Evolutionary conservation across 2,888 invertebrate species (phyloP), one percentile per base, ranked within the genome.

Genomic region (Podotricha telesiphe): DNA sequence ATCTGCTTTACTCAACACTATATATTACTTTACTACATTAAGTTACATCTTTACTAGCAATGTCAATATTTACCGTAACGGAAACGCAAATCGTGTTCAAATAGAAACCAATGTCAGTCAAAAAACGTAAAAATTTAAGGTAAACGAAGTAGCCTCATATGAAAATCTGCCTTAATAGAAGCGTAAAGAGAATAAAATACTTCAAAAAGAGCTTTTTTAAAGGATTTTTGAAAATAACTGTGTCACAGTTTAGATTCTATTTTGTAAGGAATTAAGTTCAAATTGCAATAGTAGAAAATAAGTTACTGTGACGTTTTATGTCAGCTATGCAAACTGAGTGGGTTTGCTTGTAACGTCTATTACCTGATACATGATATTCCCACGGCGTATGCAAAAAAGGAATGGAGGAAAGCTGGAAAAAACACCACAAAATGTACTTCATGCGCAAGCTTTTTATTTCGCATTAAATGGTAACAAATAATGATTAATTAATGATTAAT

Each of bases 291-390:
- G 47, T 17, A 42, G 28, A 6, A 28, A 6, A 15, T 47, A 20
- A 56, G 40, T 51, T 45, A 66, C 56, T 53, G 53, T 58, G 61
- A 74, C 69, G 71, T 28, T 22, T 48, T 69, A 73, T 73, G 73
- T 73, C 73, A 70, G 73, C 70, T 76, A 66, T 63, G 70, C 69
- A 71, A 70, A 67, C 74, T 78, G 81, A 85, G 85, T 83, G 83
- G 74, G 78, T 85, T 85, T 82, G 78, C 82, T 76, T 85, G 85
- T 85, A 81, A 74, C 82, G 77, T 81, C 80, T 75, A 78, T 82
- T 80, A 77, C 72, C 22, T 47, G 70, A 65, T 65, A 70, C 22
- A 17, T 51, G 65, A 72, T 72, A 69, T 72, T 69, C 71, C 71
- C 69, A 67, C 64, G 50, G 69, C 58, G 67, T 67, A 65, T 70